These are phyloP conservation scores for Austrofundulus limnaeus DNA, from an alignment of 2,113 vertebrate species.

Conservation along the genomic window DNA sequence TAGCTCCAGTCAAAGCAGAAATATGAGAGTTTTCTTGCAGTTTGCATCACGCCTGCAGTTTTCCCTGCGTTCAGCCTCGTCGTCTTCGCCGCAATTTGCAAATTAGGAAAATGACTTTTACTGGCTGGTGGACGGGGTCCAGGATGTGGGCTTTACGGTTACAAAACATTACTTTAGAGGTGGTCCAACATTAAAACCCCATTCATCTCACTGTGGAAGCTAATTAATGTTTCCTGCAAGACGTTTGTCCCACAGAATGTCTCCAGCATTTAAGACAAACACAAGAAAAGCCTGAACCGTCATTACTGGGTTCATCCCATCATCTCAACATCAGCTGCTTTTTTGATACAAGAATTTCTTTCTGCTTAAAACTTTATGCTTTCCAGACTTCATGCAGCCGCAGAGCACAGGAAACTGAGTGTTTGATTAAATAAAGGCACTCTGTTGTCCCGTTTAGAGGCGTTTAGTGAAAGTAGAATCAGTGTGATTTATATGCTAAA, in stretches of 20 bases:
- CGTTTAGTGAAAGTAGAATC: conserved; percentile 2
- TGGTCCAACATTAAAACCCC: background rate
- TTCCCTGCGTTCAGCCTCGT: background rate
- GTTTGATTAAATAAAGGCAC: conserved; percentile 28
- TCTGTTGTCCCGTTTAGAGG: conserved; percentile 7
- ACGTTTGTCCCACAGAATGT: background rate
- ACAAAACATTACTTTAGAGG: background rate
- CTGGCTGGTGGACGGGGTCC: background rate
- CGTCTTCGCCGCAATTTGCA: background rate
- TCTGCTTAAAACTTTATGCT: conserved; percentile 14
- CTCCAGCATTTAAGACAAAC: background rate
- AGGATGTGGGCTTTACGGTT: background rate
- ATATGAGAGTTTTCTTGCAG: background rate
- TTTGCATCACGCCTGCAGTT: background rate
- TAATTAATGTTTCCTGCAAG: background rate
- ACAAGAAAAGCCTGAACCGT: background rate
- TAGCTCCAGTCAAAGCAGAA: background rate
- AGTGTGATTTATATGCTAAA: too few species aligned
- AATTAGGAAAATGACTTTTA: background rate
- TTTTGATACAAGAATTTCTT: background rate
- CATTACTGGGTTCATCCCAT: conserved; percentile 4
- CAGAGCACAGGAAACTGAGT: conserved; percentile 41
- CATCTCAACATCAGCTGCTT: background rate
- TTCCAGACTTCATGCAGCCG: conserved; percentile 19
- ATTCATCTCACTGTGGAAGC: background rate